phyloP scores from a whole-genome alignment of 2,888 invertebrate genomes.

The Micoletzkya japonica region DNA sequence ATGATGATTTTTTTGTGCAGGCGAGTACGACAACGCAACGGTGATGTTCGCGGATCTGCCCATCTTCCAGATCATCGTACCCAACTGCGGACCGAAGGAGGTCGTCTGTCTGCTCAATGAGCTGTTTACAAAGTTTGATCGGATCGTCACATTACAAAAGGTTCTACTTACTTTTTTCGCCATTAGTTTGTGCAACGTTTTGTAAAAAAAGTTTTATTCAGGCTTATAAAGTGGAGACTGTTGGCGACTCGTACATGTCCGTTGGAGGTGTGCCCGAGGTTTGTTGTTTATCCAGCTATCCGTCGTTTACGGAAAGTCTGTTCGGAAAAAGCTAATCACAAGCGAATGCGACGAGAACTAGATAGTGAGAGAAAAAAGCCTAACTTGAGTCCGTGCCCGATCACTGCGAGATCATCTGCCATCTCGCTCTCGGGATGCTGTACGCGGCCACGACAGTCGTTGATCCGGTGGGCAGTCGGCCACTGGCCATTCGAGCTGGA shows the following conservation, averaged over 20 bases:
- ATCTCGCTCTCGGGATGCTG: conserved; percentile 55
- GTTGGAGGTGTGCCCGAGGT: conserved; percentile 31
- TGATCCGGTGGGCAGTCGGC: conserved; percentile 28
- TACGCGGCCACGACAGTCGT: conserved; percentile 36
- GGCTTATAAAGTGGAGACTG: conserved; percentile 37
- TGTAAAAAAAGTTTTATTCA: conserved; percentile 5
- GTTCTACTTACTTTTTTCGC: conserved; percentile 1
- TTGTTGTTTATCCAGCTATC: background rate
- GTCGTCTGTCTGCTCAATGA: conserved; percentile 55
- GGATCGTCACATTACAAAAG: conserved; percentile 37
- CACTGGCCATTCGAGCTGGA: conserved; percentile 32
- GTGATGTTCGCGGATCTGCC: conserved; percentile 66
- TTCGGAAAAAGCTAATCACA: too few species aligned
- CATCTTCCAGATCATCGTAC: conserved; percentile 64
- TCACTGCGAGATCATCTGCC: conserved; percentile 50
- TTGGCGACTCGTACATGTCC: conserved; percentile 34
- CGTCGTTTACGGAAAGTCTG: background rate
- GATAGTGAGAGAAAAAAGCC: background rate
- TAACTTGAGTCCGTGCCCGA: conserved; percentile 8
- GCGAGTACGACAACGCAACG: conserved; percentile 59
- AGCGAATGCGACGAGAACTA: too few species aligned
- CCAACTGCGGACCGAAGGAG: conserved; percentile 55
- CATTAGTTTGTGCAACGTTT: background rate
- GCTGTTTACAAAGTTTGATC: conserved; percentile 54
- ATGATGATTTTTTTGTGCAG: conserved; percentile 34